Evolutionary conservation across 2,113 vertebrate species (phyloP).

Genomic region (Strix uralensis): DNA sequence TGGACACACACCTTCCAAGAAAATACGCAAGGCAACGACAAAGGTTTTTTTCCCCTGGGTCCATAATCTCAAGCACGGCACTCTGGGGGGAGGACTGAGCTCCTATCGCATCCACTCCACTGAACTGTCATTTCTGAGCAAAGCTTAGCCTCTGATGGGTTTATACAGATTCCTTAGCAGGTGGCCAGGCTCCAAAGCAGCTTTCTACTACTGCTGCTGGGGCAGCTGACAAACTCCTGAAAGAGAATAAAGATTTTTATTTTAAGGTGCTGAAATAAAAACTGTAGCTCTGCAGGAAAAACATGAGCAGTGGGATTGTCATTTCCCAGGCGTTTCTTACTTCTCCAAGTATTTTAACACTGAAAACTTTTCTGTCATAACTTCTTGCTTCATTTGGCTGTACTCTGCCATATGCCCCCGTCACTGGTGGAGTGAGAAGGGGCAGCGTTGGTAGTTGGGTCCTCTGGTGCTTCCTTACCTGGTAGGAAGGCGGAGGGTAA

Average conservation of each 20-base stretch:
- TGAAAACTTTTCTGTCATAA: no score
- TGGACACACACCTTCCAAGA: not conserved
- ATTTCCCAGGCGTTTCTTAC: no score
- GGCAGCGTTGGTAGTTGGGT: fast-evolving
- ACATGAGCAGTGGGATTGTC: no score
- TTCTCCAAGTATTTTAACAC: no score
- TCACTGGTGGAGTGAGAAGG: not conserved
- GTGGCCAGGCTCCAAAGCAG: not conserved
- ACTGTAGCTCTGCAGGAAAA: no score
- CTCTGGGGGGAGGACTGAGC: not conserved
- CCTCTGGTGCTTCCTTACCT: not conserved
- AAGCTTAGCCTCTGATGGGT: not conserved
- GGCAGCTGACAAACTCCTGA: not conserved
- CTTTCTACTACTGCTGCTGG: not conserved
- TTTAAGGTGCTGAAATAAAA: no score
- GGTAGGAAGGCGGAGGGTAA: not conserved
- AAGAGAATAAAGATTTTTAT: no score
- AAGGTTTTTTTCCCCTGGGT: not conserved
- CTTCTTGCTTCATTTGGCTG: no score
- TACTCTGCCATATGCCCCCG: not conserved
- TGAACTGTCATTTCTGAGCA: not conserved
- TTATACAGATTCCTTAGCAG: not conserved
- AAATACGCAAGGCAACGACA: not conserved
- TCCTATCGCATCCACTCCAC: not conserved
- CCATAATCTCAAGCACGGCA: not conserved